Conservation (phyloP, 2,888 invertebrate genomes). For the Eupithecia subumbrata region DNA sequence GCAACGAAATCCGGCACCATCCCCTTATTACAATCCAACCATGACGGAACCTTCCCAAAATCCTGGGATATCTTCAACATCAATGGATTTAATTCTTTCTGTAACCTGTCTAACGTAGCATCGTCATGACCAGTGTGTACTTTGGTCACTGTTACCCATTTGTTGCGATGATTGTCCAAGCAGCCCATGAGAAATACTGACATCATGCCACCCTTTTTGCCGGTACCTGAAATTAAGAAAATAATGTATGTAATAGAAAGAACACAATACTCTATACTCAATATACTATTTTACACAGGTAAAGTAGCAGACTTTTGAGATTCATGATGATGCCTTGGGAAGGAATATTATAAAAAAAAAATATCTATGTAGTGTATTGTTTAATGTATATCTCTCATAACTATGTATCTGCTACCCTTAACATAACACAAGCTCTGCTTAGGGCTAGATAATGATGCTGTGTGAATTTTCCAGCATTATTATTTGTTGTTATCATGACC, state of each 20-base stretch:
- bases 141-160: constrained; percentile 97
- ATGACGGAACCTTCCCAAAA: constrained; percentile 87
- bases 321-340: neutral
- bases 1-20: constrained; percentile 96
- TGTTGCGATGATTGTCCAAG: constrained; percentile 85
- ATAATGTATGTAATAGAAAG: neutral
- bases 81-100: constrained; percentile 81
- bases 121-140: constrained; percentile 95
- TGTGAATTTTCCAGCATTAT: too few species aligned
- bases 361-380: too few species aligned
- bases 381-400: too few species aligned
- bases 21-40: constrained; percentile 92
- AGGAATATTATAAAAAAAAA: too few species aligned
- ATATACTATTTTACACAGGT: too few species aligned
- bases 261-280: too few species aligned
- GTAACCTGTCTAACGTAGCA: constrained; percentile 90
- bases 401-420: too few species aligned
- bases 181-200: constrained; percentile 98
- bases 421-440: too few species aligned
- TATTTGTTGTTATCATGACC: too few species aligned
- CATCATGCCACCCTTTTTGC: constrained; percentile 95
- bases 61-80: constrained; percentile 94
- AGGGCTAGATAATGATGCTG: too few species aligned
- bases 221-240: constrained; percentile 82
- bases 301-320: neutral